Evolutionary conservation across 2,113 vertebrate species (phyloP).

Genomic region (Deroptyus accipitrinus): DNA sequence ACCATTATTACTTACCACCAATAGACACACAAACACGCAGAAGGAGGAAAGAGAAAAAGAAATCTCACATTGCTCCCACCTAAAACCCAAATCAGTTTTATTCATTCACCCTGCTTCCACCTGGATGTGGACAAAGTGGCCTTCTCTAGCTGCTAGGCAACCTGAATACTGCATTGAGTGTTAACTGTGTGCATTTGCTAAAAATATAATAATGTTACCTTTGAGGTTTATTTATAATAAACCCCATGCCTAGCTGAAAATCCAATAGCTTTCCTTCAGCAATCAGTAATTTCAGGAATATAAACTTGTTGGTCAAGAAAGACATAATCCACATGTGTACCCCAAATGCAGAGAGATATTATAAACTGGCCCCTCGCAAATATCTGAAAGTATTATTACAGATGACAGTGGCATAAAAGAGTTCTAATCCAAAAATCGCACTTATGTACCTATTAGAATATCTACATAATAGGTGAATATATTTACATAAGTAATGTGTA

Average conservation of each 20-base stretch:
- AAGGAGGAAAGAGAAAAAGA: not conserved
- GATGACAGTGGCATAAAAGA: not conserved
- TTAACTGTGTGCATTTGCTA: not conserved
- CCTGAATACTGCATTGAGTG: conserved; percentile 18
- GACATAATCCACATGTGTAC: not conserved
- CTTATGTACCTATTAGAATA: not conserved
- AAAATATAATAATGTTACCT: conserved; percentile 1
- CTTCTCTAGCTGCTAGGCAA: conserved; percentile 67
- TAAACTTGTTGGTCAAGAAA: not conserved
- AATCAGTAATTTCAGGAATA: conserved; percentile 7
- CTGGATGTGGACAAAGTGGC: conserved; percentile 11
- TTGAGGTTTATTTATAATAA: conserved; percentile 13
- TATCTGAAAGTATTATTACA: not conserved
- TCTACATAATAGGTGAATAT: not conserved
- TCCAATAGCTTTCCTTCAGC: not conserved
- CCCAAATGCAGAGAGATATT: not conserved
- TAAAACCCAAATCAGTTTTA: conserved; percentile 6
- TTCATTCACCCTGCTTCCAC: conserved; percentile 25
- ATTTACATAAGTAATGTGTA: not conserved
- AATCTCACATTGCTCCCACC: not conserved
- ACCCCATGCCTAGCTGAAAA: not conserved
- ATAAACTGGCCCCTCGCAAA: not conserved
- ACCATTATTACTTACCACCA: not conserved
- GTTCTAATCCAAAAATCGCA: not conserved
- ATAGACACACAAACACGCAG: not conserved